phyloP scores from a whole-genome alignment of 1,140 invertebrate genomes.

The Drosophila truncata region DNA sequence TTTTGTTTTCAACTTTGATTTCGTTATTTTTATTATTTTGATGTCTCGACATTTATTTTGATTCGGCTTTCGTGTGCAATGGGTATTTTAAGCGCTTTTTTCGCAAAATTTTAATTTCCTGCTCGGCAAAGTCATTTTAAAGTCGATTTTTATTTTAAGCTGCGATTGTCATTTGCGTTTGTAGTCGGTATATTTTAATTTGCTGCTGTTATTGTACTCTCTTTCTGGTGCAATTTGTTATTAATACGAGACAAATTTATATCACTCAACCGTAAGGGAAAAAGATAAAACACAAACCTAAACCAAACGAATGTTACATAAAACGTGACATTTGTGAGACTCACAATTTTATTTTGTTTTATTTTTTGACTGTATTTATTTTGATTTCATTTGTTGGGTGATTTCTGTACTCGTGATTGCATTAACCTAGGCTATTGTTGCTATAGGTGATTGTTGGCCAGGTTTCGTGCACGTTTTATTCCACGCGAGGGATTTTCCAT shows the following conservation, averaged over 20 bases:
- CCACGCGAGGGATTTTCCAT: constrained; percentile 34
- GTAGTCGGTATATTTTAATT: constrained; percentile 30
- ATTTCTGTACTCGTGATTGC: constrained; percentile 18
- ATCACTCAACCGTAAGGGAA: constrained; percentile 2
- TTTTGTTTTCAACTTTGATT: constrained; percentile 22
- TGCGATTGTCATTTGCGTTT: constrained; percentile 47
- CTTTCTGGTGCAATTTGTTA: constrained; percentile 40
- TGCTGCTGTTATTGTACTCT: constrained; percentile 25
- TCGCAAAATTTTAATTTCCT: constrained; percentile 62
- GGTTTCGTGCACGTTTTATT: constrained; percentile 49
- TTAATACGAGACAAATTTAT: constrained; percentile 49
- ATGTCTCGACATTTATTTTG: constrained; percentile 70
- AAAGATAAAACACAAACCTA: constrained; percentile 24
- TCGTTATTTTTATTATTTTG: constrained; percentile 43
- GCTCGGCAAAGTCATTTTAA: constrained; percentile 36
- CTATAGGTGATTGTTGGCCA: constrained; percentile 30
- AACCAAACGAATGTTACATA: constrained; percentile 50
- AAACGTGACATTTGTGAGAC: constrained; percentile 72
- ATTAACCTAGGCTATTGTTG: constrained; percentile 15
- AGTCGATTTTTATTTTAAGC: constrained; percentile 58
- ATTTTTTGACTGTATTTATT: constrained; percentile 9
- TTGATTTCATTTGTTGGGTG: constrained; percentile 23
- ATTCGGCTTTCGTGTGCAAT: constrained; percentile 44
- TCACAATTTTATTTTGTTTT: constrained; percentile 41
- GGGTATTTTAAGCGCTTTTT: constrained; percentile 38